Base-by-base conservation (phyloP, 2,888 invertebrate species). In the Agonopterix arenella region DNA sequence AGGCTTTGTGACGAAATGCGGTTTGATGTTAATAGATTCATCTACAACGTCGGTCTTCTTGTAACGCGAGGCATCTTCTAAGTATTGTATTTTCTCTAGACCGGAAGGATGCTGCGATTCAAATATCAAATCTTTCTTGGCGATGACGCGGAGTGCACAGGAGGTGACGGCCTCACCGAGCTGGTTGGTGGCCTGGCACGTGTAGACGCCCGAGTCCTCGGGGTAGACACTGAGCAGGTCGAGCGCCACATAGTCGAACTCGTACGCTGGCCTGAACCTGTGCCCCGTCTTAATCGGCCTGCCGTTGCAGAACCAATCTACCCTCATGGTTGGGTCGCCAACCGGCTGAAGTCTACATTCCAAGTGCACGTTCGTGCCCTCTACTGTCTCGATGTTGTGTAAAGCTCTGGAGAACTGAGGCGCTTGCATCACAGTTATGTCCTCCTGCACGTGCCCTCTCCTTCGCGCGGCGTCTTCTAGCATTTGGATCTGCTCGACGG, bases 231-330 rank as follows among this genome's bases (percentile, higher is more conserved):
- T 97, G 16, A 98, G 90, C 47, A 99, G 93, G 81, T 99, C 99
- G 49, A 99, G 90, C 8, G 98, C 98, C 11, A 98, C 98, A 74
- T 98, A 99, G 70, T 98, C 98, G 76, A 98, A 98, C 81, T 99
- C 98, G 70, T 97, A 96, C 2, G 97, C 97, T 43, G 98, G 98
- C 72, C 98, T 93, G 90, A 98, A 99, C 58, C 99, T 92, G 72
- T 98, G 94, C 59, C 98, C 98, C 44, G 96, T 95, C 74, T 95
- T 96, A 1, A 99, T 93, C 0, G 98, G 97, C 58, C 93, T 91
- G 13, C 98, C 98, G 76, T 99, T 98, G 52, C 97, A 96, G 76
- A 97, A 96, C 99, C 99, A 99, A 59, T 97, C 98, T 49, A 98
- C 95, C 74, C 92, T 93, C 96, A 97, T 97, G 5, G 94, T 93